Evolutionary conservation across 2,888 invertebrate species (phyloP), one percentile per base, ranked within the genome.

Genomic region (Adineta ricciae): DNA sequence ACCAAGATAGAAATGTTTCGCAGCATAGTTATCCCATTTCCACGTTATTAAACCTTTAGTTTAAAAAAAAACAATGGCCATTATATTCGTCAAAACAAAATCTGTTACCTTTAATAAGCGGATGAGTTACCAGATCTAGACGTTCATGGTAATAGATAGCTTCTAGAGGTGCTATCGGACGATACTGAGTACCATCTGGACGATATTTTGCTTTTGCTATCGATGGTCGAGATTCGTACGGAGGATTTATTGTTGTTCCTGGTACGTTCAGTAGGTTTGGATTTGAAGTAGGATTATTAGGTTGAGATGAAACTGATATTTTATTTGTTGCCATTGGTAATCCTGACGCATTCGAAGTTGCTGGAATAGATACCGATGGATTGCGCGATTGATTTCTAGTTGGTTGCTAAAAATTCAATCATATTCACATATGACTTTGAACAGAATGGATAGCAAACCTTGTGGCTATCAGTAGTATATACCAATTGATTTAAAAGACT

Each of bases 21-120:
- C 78, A 78, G 78, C 78, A 78, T 78, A 41, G n/a, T 41, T 38
- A 41, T 78, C 78, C 78, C 78, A 78, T 78, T 78, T 78, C 78
- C 78, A 78, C 41, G 38, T 78, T 2, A 78, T 41, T 24, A 78
- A n/a, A 78, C 78, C 78, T 78, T 64, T 9, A 64, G 32, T 27
- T 16, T 11, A 64, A 56, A 27, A 56, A 4, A 0, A 56, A 1
- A 27, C 5, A 38, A 73, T 36, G n/a, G n/a, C n/a, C n/a, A n/a
- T n/a, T n/a, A n/a, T n/a, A n/a, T n/a, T n/a, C n/a, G n/a, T n/a
- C n/a, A n/a, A n/a, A 36, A 54, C 7, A 46, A 46, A 64, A 73
- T 24, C 8, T n/a, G 21, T 27, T 73, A 73, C 73, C 73, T 73
- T 78, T 78, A 9, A 78, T 78, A 38, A 78, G 41, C 3, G 78